Base-by-base conservation (phyloP, 2,888 invertebrate genomes). In the Corbicula japonica region DNA sequence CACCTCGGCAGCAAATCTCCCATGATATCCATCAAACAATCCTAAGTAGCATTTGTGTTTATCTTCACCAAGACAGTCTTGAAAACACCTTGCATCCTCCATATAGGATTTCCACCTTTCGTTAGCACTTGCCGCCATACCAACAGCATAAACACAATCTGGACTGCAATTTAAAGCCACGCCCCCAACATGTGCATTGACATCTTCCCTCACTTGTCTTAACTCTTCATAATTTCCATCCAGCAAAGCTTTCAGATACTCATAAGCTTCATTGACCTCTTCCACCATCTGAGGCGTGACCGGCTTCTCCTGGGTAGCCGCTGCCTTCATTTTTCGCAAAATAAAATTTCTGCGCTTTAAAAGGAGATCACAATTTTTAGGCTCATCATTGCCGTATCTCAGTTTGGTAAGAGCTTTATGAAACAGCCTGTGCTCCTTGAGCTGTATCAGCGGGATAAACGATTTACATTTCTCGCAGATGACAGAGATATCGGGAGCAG, bases 21-120 rank as follows among this genome's bases (percentile, higher is more conserved):
- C 92, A 85, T 92, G 89, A 71, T 92, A 90, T 4, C 93, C 93
- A 76, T 92, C 92, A 80, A 90, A 93, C 5, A 93, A 35, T 0
- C 87, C 92, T 61, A 92, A 71, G 62, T 89, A 93, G 70, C 90
- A 90, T 78, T 92, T 93, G 56, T 86, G 86, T 23, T 61, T 73
- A 68, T 93, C 92, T 12, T 90, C 91, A 1, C 92, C 92, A 85
- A 91, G 92, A 60, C 79, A 88, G 72, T 93, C 92, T 61, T 92
- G 92, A 62, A 89, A 92, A 6, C 91, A 88, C 26, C 87, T 77
- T 0, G 90, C 86, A 78, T 93, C 93, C 68, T 93, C 93, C 93
- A 93, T 93, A 23, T 85, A 73, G 18, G 84, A 88, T 70, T 92
- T 92, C 91, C 92, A 93, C 38, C 86, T 76, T 12, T 87, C 84